These are phyloP conservation scores for Hylyphantes graminicola DNA, from an alignment of 1,140 invertebrate species.

Conservation along the genomic window DNA sequence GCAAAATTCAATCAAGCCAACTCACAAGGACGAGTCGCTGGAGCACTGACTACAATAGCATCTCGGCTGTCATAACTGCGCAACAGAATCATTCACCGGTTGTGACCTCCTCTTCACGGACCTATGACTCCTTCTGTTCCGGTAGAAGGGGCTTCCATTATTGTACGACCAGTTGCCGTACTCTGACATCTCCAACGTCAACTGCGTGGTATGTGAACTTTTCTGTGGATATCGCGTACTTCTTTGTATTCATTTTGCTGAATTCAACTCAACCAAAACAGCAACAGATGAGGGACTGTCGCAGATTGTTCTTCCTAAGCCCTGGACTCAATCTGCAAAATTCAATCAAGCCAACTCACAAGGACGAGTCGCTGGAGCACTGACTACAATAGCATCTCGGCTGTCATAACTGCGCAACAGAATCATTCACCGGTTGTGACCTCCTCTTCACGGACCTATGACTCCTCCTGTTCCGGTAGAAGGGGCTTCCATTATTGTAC, in stretches of 20 bases:
- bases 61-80: constrained; percentile 43
- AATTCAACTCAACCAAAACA: neutral
- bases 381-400: constrained; percentile 19
- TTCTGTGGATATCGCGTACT: too few species aligned
- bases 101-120: constrained; percentile 12
- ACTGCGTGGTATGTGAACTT: neutral
- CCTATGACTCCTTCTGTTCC: constrained; percentile 30
- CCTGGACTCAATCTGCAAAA: neutral
- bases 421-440: neutral
- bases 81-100: neutral
- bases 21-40: constrained; percentile 25
- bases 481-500: neutral
- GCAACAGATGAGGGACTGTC: neutral
- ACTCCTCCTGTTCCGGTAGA: constrained; percentile 38
- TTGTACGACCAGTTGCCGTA: constrained; percentile 13
- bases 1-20: neutral
- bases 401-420: constrained; percentile 46
- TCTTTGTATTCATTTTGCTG: neutral
- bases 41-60: constrained; percentile 35
- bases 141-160: constrained; percentile 13
- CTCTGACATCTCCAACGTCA: constrained; percentile 46
- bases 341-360: neutral
- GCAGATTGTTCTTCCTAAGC: neutral
- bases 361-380: constrained; percentile 24
- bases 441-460: constrained; percentile 27